Evolutionary conservation across 2,797 vertebrate genomes (phyloP), one percentile per base, ranked within the genome.

Genomic region (Thamnophis elegans): DNA sequence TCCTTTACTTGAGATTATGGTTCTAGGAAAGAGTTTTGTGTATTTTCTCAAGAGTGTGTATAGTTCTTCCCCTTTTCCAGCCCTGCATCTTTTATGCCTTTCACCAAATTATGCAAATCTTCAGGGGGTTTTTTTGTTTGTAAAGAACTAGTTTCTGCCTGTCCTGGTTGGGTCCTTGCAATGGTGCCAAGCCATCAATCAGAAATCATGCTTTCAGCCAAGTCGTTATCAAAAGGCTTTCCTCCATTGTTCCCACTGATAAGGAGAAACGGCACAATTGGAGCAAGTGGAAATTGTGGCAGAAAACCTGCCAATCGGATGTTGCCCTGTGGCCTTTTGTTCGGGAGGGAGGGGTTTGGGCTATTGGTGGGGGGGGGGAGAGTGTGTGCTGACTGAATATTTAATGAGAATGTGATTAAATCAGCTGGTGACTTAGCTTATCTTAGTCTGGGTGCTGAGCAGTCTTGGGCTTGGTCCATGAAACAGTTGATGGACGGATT

Each of bases 291-390:
- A 91, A 0, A 87, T 94, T 68, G 89, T 87, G 25, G 91, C 14
- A 89, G 93, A 85, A 91, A 53, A 9, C 1, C 68, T 95, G 95
- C 95, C 96, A 95, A 94, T 94, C 93, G 96, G 94, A 85, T 91
- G 54, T 65, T 26, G 91, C 59, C 54, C 85, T 2, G 42, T 55
- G 16, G 89, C 5, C 18, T 55, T 22, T 92, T 91, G 89, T 36
- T 92, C 32, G 91, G 6, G 94, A 22, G 87, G 93, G 92, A 94
- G 91, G 90, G 94, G 94, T 91, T 3, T 42, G 20, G 16, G 62
- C 32, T 78, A 32, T 4, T 26, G 32, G 28, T 2, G 55, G 3
- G 4, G n/a, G 90, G 4, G 13, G 32, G 11, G 36, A 0, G 58
- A 55, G 60, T 1, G 62, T 0, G 62, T 1, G 91, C 22, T 4